These are phyloP conservation scores for Ellobius talpinus DNA, from an alignment of 2,113 vertebrate genomes.

Conservation along the genomic window DNA sequence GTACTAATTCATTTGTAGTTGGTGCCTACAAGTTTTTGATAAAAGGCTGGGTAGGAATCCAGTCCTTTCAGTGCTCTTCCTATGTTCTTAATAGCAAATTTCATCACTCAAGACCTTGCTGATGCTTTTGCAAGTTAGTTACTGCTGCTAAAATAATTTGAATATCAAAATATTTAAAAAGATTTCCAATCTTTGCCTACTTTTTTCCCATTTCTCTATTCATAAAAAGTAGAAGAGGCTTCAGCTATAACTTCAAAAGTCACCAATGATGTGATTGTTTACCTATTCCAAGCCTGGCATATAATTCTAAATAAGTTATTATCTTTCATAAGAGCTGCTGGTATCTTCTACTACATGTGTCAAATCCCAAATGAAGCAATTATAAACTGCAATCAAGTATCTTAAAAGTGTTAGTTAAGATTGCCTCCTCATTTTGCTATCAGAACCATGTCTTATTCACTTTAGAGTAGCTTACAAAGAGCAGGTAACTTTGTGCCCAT, in stretches of 20 bases:
- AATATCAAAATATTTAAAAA: slow-evolving; percentile 49
- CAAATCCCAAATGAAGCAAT: slow-evolving; percentile 8
- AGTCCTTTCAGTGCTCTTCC: neutral
- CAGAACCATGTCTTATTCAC: slow-evolving; percentile 6
- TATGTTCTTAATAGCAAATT: neutral
- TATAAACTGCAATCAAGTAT: neutral
- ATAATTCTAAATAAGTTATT: neutral
- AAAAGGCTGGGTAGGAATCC: slow-evolving; percentile 33
- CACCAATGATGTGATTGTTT: slow-evolving; percentile 15
- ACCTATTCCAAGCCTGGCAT: neutral
- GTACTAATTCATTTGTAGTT: slow-evolving; percentile 18
- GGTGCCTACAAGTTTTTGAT: slow-evolving; percentile 22
- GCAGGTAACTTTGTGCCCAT: neutral
- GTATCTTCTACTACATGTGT: neutral
- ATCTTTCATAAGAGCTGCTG: slow-evolving; percentile 48
- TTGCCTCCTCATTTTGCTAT: neutral
- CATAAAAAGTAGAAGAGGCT: slow-evolving; percentile 15
- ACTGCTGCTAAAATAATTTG: slow-evolving; percentile 42
- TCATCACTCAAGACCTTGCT: neutral
- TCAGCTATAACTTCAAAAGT: slow-evolving; percentile 31
- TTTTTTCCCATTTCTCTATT: slow-evolving; percentile 33
- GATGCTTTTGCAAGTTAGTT: slow-evolving; percentile 28
- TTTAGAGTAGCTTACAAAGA: slow-evolving; percentile 45
- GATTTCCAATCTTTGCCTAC: neutral
- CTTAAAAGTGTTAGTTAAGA: slow-evolving; percentile 25